Base-by-base conservation (phyloP, 2,888 invertebrate species). In the Embidobia sp. region DNA sequence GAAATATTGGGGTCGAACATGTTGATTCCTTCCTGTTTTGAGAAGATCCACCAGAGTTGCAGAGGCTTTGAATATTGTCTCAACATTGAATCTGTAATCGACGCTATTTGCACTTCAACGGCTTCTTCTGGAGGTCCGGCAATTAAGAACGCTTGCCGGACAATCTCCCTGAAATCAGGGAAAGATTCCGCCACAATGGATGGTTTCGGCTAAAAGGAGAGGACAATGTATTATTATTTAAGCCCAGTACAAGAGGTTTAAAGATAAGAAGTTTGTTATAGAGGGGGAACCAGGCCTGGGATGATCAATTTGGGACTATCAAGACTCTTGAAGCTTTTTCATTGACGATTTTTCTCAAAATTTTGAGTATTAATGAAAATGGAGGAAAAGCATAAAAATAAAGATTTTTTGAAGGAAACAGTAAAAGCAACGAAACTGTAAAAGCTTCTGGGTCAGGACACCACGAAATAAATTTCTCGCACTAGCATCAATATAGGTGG, bases 261-360 rank as follows among this genome's bases (percentile, higher is more conserved):
- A 26, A 46, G 3, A 29, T 13, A 0, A 46, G 16, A 11, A 72
- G 53, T 29, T 33, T 55, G 7, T 18, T 55, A 26, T 83, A 84
- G n/a, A 83, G 5, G 2, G 85, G 84, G 49, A 55, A 85, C 85
- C 84, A 86, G 1, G 82, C 77, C 53, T 83, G 84, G 1, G 77
- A 66, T 10, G 79, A 80, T 83, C 80, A 81, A 75, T 77, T 75
- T 10, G 79, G 79, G 3, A 79, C 73, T 3, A 79, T 63, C n/a
- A 78, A 15, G 5, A 80, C 70, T 7, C 74, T 78, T 29, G 37
- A 44, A 1, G 85, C 83, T 42, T 77, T 76, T 15, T 86, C 84
- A 4, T 22, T 15, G 16, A 78, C 77, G 19, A 86, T 83, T 74
- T 86, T 86, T 46, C 79, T 48, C 10, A 86, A 16, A 0, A 67